These are phyloP conservation scores for Eugnorisma glareosa DNA, from an alignment of 2,888 invertebrate species.

Conservation along the genomic window DNA sequence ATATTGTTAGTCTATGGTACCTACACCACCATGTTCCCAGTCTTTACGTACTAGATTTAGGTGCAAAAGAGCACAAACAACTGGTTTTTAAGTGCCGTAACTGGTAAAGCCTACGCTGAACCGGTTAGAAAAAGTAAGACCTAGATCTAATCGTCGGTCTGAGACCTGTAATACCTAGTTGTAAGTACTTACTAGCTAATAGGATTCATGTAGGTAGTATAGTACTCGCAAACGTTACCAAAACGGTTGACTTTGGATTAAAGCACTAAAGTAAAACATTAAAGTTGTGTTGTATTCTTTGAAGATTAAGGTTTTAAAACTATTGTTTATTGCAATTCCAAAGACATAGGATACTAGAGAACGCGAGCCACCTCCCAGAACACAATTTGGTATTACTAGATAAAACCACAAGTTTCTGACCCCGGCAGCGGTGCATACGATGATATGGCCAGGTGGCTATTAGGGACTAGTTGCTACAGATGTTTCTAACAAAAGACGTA, in stretches of 20 bases:
- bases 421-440: background rate
- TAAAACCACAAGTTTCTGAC: background rate
- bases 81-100: slow-evolving; percentile 54
- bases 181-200: slow-evolving; percentile 15
- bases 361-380: background rate
- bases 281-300: background rate
- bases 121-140: slow-evolving; percentile 59
- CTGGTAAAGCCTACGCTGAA: slow-evolving; percentile 39
- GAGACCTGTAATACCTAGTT: slow-evolving; percentile 29
- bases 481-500: background rate
- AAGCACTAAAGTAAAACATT: background rate
- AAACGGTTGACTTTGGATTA: background rate
- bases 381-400: background rate
- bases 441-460: background rate
- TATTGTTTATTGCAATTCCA: background rate
- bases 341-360: background rate
- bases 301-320: background rate
- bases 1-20: background rate
- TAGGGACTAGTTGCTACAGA: background rate
- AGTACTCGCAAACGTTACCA: slow-evolving; percentile 13
- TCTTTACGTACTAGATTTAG: slow-evolving; percentile 44
- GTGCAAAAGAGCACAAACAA: slow-evolving; percentile 52
- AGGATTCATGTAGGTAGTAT: slow-evolving; percentile 29
- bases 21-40: slow-evolving; percentile 8
- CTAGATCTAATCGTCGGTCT: slow-evolving; percentile 56